Evolutionary conservation across 1,140 invertebrate species (phyloP), one percentile per base, ranked within the genome.

Genomic region (Vanessa atalanta): DNA sequence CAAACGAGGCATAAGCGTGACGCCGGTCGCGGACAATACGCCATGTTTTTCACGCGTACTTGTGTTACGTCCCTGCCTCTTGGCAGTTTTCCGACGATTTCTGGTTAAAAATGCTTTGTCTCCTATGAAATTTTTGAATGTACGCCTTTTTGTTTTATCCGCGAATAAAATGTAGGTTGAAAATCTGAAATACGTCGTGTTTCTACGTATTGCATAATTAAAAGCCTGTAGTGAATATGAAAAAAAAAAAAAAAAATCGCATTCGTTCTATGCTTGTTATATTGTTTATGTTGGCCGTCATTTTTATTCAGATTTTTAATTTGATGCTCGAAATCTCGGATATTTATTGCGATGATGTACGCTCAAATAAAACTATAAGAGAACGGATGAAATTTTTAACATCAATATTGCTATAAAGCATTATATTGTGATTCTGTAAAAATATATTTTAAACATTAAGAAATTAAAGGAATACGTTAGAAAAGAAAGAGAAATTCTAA

Each of bases 11-110:
- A 70, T 47, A 57, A 80, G 80, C 78, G 73, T 78, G 78, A 79
- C 75, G 55, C 60, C 50, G 66, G 65, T 47, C 31, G 65, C 65
- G 83, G 83, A 86, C 83, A 84, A 83, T 82, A 69, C 72, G 47
- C 70, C 70, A 67, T 53, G 67, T 67, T 75, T 79, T 77, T 57
- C 67, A 73, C 77, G 67, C 72, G 71, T 72, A 70, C 75, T 79
- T 72, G 78, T 72, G 76, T 70, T 66, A 53, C 61, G 66, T 26
- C 55, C 37, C 51, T 65, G 75, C 75, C 78, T 75, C 78, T 80
- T 77, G 75, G 66, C 75, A 68, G 73, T 74, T 72, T 76, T 76
- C 72, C 75, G 76, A 73, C 75, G 75, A 77, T 77, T 77, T 79
- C 71, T 71, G 76, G 71, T 73, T 71, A 69, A 73, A 77, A 73